phyloP scores from a whole-genome alignment of 2,113 vertebrate species.

The Carlito syrichta region DNA sequence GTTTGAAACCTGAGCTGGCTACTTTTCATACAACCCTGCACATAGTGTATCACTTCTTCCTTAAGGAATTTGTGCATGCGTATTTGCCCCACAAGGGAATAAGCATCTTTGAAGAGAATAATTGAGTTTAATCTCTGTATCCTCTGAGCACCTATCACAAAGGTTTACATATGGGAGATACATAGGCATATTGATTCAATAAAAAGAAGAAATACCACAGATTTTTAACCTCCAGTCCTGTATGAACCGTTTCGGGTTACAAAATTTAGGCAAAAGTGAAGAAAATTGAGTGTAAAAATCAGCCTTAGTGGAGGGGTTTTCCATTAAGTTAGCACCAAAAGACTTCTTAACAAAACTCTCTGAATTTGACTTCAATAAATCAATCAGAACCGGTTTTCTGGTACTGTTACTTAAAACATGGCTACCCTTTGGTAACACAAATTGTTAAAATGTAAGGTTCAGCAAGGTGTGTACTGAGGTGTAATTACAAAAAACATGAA shows the following conservation, averaged over 20 bases:
- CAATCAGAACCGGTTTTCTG: constrained; percentile 20
- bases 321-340: constrained; percentile 4
- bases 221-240: neutral
- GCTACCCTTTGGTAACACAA: neutral
- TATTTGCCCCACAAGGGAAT: neutral
- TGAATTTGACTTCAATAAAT: constrained; percentile 36
- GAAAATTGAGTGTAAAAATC: constrained; percentile 2
- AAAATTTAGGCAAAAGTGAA: neutral
- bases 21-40: neutral
- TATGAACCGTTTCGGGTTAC: constrained; percentile 15
- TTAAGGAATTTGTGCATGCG: neutral
- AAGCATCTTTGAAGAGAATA: neutral
- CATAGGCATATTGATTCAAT: neutral
- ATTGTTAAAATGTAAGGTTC: neutral
- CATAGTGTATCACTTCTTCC: neutral
- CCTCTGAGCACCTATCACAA: neutral
- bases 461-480: neutral
- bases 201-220: neutral
- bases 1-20: neutral
- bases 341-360: constrained; percentile 31
- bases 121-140: neutral
- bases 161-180: neutral
- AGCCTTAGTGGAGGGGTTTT: neutral
- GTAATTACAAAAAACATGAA: neutral
- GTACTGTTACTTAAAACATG: neutral